phyloP scores from a whole-genome alignment of 2,797 vertebrate genomes.

The Sebastes melanostomus region DNA sequence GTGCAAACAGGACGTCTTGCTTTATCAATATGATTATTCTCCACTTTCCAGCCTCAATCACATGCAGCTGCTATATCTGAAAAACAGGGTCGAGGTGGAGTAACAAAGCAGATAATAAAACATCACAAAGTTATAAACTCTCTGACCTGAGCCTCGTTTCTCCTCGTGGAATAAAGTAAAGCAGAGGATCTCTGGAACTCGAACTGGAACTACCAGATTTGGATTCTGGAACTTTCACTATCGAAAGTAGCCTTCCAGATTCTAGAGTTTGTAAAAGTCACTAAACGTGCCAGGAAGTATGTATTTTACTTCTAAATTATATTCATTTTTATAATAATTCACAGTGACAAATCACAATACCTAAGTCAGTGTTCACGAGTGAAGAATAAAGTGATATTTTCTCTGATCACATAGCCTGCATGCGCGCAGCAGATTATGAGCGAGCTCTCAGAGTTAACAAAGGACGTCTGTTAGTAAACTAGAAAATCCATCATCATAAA shows the following conservation, averaged over 20 bases:
- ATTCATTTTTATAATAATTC: background rate
- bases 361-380: background rate
- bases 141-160: background rate
- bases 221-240: too few relatives aligned
- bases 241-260: background rate
- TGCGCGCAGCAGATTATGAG: background rate
- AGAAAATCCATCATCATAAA: background rate
- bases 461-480: background rate
- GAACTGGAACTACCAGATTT: too few relatives aligned
- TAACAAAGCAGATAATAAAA: background rate
- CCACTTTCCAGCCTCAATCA: background rate
- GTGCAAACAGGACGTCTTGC: background rate
- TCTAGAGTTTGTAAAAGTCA: background rate
- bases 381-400: background rate
- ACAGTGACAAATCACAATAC: too few relatives aligned
- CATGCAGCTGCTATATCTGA: fast-evolving
- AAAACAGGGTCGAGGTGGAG: background rate
- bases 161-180: background rate
- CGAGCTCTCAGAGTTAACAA: background rate
- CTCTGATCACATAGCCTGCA: background rate
- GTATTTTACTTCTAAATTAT: background rate
- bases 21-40: background rate
- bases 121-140: background rate
- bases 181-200: background rate
- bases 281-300: background rate